These are phyloP conservation scores for Sisyra nigra DNA, from an alignment of 2,888 invertebrate genomes.

Conservation along the genomic window DNA sequence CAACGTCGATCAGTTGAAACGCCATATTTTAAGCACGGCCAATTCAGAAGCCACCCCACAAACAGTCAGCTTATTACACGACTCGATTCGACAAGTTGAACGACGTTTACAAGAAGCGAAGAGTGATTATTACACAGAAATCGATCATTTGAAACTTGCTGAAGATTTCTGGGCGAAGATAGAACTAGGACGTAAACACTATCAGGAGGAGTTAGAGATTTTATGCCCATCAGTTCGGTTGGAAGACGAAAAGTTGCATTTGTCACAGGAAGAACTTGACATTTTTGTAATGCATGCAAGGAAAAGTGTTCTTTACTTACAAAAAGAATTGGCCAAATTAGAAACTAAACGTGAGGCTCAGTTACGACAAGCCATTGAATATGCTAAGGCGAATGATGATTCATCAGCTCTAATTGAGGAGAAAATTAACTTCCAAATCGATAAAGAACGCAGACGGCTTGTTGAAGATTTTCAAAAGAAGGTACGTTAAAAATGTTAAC, in stretches of 20 bases:
- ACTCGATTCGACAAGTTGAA: constrained; percentile 30
- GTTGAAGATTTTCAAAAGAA: constrained; percentile 55
- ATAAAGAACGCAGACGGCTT: constrained; percentile 46
- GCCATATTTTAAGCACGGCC: too few species aligned
- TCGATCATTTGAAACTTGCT: constrained; percentile 41
- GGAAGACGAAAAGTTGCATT: constrained; percentile 41
- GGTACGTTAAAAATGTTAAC: constrained; percentile 35
- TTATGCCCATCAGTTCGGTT: constrained; percentile 58
- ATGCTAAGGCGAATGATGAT: constrained; percentile 38
- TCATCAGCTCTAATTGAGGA: constrained; percentile 31
- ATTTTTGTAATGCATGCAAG: constrained; percentile 65
- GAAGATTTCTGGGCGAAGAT: constrained; percentile 76
- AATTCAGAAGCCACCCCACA: constrained; percentile 28
- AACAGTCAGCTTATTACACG: neutral
- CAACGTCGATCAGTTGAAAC: constrained; percentile 24
- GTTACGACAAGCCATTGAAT: constrained; percentile 44
- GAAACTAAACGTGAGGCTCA: constrained; percentile 46
- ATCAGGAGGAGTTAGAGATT: constrained; percentile 46
- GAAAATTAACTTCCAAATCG: constrained; percentile 53
- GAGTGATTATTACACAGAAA: constrained; percentile 36
- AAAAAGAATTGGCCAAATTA: constrained; percentile 57
- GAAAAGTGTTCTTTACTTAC: constrained; percentile 56
- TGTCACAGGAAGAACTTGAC: constrained; percentile 52
- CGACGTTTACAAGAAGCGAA: constrained; percentile 43
- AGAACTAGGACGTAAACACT: constrained; percentile 39